Base-by-base conservation (phyloP, 2,888 invertebrate genomes). In the Zygothrica quintamaculata region DNA sequence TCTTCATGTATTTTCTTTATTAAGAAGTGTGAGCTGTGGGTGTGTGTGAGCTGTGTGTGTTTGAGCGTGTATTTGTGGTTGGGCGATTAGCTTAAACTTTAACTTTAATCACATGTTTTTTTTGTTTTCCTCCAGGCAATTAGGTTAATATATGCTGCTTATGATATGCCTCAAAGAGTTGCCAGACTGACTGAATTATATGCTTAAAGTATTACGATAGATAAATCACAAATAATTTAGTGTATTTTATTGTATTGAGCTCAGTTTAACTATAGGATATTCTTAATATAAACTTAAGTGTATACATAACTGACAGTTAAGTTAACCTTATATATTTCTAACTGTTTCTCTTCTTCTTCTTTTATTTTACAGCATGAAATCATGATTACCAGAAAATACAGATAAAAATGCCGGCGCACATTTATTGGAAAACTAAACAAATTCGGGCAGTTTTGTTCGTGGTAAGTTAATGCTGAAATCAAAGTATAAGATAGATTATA, bases 351-450 rank as follows among this genome's bases (percentile, higher is more conserved):
- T 34, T 22, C 25, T 46, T 40, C 26, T 11, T 25, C 5, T 34
- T 22, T 29, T 56, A 29, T 37, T 33, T 74, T 70, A 7, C 64
- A 52, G 59, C 34, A 48, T 66, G 65, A 42, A 61, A 40, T 53
- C 68, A 90, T 90, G 90, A 89, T 89, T 88, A 84, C 88, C 79
- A 85, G 88, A 89, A 88, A 86, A 89, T 88, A 85, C 82, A 88
- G 88, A 88, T 89, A 88, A 88, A 88, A 87, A 89, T 90, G 89
- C 77, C 85, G 73, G 77, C 77, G 70, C 82, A 86, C 78, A 80
- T 78, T 65, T 58, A 70, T 68, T 77, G 77, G 74, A 84, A 59
- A 58, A 62, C 69, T 52, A 67, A 70, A 65, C 67, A 65, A 62
- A 72, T 77, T 73, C 85, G 80, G 75, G 87, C 78, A 74, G 74